These are phyloP conservation scores for Eupeodes luniger DNA, from an alignment of 2,888 invertebrate species.

Conservation along the genomic window DNA sequence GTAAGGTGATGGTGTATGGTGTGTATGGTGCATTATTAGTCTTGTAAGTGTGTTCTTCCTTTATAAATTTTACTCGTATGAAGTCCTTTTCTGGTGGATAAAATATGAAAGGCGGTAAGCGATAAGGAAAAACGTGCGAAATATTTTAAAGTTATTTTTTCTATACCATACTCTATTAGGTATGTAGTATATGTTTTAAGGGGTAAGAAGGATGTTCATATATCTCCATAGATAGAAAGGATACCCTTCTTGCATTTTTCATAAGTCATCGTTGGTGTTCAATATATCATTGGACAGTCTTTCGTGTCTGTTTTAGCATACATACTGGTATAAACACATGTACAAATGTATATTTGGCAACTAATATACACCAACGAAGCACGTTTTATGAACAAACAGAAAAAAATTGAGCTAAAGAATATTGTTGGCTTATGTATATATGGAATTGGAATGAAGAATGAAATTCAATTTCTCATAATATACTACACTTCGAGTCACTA, in stretches of 20 bases:
- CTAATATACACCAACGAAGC: slow-evolving; percentile 32
- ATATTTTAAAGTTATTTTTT: slow-evolving; percentile 71
- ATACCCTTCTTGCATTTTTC: slow-evolving; percentile 57
- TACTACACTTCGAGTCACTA: slow-evolving; percentile 36
- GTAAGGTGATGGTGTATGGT: background rate
- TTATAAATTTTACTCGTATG: slow-evolving; percentile 53
- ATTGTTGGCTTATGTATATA: slow-evolving; percentile 52
- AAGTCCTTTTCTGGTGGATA: slow-evolving; percentile 57
- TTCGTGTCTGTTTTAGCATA: slow-evolving; percentile 68
- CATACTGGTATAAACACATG: background rate
- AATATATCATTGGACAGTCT: slow-evolving; percentile 75
- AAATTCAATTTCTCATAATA: slow-evolving; percentile 73
- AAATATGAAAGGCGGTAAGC: slow-evolving; percentile 56
- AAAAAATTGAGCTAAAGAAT: slow-evolving; percentile 25
- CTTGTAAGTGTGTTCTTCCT: slow-evolving; percentile 62
- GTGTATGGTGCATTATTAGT: slow-evolving; percentile 61
- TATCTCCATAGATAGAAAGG: background rate
- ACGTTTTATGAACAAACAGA: slow-evolving; percentile 46
- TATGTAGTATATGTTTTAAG: too few species aligned
- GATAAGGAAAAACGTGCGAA: slow-evolving; percentile 74
- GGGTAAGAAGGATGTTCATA: background rate
- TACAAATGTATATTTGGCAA: background rate
- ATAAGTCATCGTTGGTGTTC: slow-evolving; percentile 73
- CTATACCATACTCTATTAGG: background rate
- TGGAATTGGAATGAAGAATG: slow-evolving; percentile 62